Base-by-base conservation (phyloP, 2,113 vertebrate genomes). In the Ictalurus furcatus region DNA sequence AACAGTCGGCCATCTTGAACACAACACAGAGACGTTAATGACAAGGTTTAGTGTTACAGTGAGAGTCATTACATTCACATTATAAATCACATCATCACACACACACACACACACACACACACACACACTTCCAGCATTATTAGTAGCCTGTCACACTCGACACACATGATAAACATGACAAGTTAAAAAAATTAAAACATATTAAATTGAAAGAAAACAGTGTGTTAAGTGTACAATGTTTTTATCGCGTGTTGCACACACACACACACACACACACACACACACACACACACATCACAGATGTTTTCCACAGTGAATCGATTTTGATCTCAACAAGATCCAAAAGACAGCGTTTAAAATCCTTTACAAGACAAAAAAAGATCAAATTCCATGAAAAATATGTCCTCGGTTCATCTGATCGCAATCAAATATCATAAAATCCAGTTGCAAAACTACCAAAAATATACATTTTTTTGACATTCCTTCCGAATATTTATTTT, bases 301-400 rank as follows among this genome's bases (percentile, higher is more conserved):
- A 89, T 85, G 82, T 85, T 89, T 81, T 89, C 67, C 88, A 88
- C 54, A 88, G 37, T 65, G 69, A 88, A 88, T 84, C 16, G n/a
- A 63, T 85, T 85, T 84, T 88, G 82, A 85, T 85, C 82, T 85
- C 82, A 78, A 37, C 23, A 83, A 85, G 88, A 89, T 91, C 80
- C 71, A 5, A 0, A 94, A 92, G 93, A 95, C 96, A 94, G 34
- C 97, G 97, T 99, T 97, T 98, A 98, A 97, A 99, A 93, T 97
- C 97, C 97, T 95, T 97, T 97, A 98, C 97, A 98, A 94, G 95
- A 96, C 95, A 95, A 94, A 96, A 96, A 96, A 94, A 89, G 87
- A 90, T 91, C 71, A 85, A 93, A 92, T 89, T 94, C 94, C 96
- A 96, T 95, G 94, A 91, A 93, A 95, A 96, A 95, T 88, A 93